Base-by-base conservation (phyloP, 2,113 vertebrate species). In the Melanocharis versteri region DNA sequence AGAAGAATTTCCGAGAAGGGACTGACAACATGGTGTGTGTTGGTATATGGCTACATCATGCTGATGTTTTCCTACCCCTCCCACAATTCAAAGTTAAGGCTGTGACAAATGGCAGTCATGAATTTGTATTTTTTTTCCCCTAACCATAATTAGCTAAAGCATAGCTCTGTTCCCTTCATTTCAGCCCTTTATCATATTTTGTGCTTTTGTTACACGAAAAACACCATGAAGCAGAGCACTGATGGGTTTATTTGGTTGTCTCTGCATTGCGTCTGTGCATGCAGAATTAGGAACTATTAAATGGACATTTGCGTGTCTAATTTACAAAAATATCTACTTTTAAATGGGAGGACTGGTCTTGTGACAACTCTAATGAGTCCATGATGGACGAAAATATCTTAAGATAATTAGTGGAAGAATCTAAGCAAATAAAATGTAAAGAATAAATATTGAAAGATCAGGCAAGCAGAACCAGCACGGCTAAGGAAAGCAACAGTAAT, bases 1-100 rank as follows among this genome's bases (percentile, higher is more conserved):
- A 3, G 70, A 50, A 73, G 82, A 73, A 70, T 77, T 96, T 97
- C 95, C 51, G 45, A 91, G 93, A 96, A 96, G 75, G 61, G 64
- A 45, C 50, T 66, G 87, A 91, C 87, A 91, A 15, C 47, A 1
- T 28, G 54, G 84, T 47, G 27, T 66, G 42, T 47, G 54, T n/a
- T 91, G 61, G 78, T 94, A 3, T 6, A 47, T 30, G 54, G 72
- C 30, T 22, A 33, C 45, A 30, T 23, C 51, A 1, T 8, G 17
- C 54, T 54, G 73, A 33, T 64, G 64, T 50, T 61, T 47, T 45
- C 12, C 72, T 54, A 8, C 70, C 21, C 26, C 54, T 58, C 70
- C 58, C 42, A 22, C 51, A 28, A 85, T 11, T 76, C 75, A 77
- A 23, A 76, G 21, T 79, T 83, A 57, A 75, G 45, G 10, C 82